Percentiles rank a stretch among this genome's conserved stretches.
These are phyloP conservation scores for Limosa lapponica DNA, from an alignment of 2,797 vertebrate genomes.

Conservation along the genomic window DNA sequence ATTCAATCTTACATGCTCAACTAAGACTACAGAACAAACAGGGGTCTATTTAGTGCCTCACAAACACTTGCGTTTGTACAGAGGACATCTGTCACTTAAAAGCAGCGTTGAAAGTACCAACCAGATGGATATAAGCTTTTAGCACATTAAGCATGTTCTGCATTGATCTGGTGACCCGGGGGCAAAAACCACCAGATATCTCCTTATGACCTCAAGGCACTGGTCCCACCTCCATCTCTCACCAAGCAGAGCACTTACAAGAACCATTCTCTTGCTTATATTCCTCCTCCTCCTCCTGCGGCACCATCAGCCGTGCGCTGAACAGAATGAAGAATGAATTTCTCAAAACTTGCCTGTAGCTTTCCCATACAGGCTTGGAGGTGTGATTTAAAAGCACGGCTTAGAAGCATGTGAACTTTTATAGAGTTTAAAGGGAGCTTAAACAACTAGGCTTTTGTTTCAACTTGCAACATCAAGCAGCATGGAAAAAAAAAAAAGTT, in stretches of 20 bases:
- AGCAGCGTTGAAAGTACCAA: neutral
- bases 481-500: neutral
- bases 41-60: neutral
- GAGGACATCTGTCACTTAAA: neutral
- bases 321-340: neutral
- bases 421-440: neutral
- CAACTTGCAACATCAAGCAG: neutral
- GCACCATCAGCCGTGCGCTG: neutral
- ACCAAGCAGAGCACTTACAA: neutral
- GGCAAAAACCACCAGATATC: neutral
- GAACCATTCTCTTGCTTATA: neutral
- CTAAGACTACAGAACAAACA: neutral
- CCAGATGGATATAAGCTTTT: neutral
- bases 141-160: neutral
- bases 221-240: neutral
- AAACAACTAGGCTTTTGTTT: slow-evolving; percentile 25
- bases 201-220: neutral
- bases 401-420: neutral
- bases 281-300: neutral
- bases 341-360: neutral
- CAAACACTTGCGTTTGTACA: neutral
- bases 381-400: neutral
- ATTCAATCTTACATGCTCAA: neutral
- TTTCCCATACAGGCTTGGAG: neutral
- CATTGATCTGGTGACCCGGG: neutral